Conservation (phyloP, 2,888 invertebrate species). For the Laothoe populi region DNA sequence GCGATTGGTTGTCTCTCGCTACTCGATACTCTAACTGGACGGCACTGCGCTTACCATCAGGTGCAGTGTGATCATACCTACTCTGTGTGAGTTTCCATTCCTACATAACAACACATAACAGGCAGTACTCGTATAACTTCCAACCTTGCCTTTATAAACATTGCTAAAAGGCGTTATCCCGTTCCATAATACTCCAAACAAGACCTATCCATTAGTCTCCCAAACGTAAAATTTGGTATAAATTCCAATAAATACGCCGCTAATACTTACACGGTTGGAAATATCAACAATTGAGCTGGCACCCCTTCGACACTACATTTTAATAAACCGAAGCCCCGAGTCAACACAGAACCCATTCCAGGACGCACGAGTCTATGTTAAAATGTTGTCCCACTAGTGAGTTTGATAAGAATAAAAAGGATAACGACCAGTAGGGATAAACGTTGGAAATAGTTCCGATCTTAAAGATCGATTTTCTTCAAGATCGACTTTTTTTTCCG, state of each 20-base stretch:
- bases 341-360: slow-evolving; percentile 29
- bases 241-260: slow-evolving; percentile 10
- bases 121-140: too few species aligned
- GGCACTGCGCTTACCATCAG: too few species aligned
- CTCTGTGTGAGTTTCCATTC: too few species aligned
- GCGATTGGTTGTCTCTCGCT: too few species aligned
- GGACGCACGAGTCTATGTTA: slow-evolving; percentile 25
- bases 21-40: too few species aligned
- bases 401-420: slow-evolving; percentile 13
- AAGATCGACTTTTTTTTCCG: too few species aligned
- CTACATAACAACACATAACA: too few species aligned
- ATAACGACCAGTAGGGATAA: slow-evolving; percentile 17
- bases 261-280: slow-evolving; percentile 11
- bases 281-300: slow-evolving; percentile 19
- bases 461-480: background rate
- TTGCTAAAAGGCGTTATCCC: too few species aligned
- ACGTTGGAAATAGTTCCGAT: background rate
- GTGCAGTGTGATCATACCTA: too few species aligned
- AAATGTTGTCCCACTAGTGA: slow-evolving; percentile 25
- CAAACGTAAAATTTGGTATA: slow-evolving; percentile 10
- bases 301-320: slow-evolving; percentile 29
- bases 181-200: background rate
- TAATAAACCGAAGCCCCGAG: slow-evolving; percentile 27
- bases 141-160: too few species aligned
- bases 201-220: background rate